Evolutionary conservation across 2,888 invertebrate genomes (phyloP), one percentile per base, ranked within the genome.

Genomic region (Busseola fusca): DNA sequence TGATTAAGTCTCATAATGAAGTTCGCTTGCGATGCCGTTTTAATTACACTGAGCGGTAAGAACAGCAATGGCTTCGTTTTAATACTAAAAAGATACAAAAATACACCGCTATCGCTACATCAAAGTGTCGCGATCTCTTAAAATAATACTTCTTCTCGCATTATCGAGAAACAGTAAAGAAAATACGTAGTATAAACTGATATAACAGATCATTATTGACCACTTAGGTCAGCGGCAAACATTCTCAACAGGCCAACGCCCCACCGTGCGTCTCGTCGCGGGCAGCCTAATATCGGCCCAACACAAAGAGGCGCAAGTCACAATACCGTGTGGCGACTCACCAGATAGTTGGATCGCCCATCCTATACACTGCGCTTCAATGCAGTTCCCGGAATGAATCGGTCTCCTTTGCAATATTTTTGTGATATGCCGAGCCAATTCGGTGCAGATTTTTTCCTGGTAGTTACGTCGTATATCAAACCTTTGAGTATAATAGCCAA

Each of bases 181-280:
- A 91, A 91, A 92, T 91, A 90, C 87, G 88, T 87, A 88, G 88
- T 90, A 91, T 90, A 89, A 88, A 91, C 89, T 89, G 91, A 34
- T 91, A 93, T 92, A 94, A 92, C 92, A 93, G 93, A 94, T 94
- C 94, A 94, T 94, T 94, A 94, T 93, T 94, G 94, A 93, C 93
- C 93, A 94, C 94, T 94, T 93, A 91, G 94, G 93, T 94, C 94
- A 93, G 90, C 92, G 90, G 93, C 93, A 92, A 94, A 94, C 94
- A 95, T 95, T 95, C 94, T 93, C 91, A 87, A 89, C 92, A 92
- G 95, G 94, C 92, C 95, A 94, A 92, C 94, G 94, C 93, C 92
- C 93, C 92, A 93, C 90, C 88, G 89, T 89, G 90, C 87, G 88
- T 86, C 88, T 84, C 78, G 52, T 69, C 66, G 67, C 79, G 52